Evolutionary conservation across 2,888 invertebrate genomes (phyloP).

Genomic region (Scaptomyza polygonia): DNA sequence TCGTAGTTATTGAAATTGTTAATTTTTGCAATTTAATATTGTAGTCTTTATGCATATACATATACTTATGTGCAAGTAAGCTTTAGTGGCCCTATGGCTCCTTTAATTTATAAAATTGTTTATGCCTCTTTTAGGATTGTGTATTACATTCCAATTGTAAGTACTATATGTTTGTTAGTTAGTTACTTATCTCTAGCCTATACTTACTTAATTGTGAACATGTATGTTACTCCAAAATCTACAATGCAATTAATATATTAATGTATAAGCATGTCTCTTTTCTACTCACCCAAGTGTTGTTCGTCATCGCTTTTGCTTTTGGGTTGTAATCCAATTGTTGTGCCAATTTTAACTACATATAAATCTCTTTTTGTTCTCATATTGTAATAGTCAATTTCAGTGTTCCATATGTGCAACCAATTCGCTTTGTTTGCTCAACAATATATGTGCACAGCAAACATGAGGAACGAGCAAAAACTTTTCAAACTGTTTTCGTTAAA

Average conservation of each 20-base stretch:
- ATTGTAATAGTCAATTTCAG: constrained; percentile 52
- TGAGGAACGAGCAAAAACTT: constrained; percentile 22
- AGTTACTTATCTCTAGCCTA: constrained; percentile 44
- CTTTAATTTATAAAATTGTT: constrained; percentile 51
- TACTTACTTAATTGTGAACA: constrained; percentile 57
- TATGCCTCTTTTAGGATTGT: constrained; percentile 33
- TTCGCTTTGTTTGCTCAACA: constrained; percentile 58
- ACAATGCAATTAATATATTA: constrained; percentile 32
- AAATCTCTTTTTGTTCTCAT: constrained; percentile 26
- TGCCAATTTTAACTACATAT: constrained; percentile 16
- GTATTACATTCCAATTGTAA: constrained; percentile 65
- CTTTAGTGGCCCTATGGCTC: constrained; percentile 58
- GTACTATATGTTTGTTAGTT: constrained; percentile 57
- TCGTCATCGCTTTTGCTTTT: constrained; percentile 1
- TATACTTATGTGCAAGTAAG: constrained; percentile 42
- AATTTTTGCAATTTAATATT: constrained; percentile 52
- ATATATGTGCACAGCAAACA: constrained; percentile 51
- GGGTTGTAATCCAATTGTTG: constrained; percentile 34
- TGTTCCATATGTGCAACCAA: constrained; percentile 54
- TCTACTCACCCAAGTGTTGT: background rate
- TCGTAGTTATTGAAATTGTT: constrained; percentile 38
- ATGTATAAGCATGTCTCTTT: constrained; percentile 1
- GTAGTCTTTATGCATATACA: constrained; percentile 31
- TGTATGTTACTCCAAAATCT: constrained; percentile 16
- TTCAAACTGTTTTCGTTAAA: constrained; percentile 14